phyloP scores from a whole-genome alignment of 2,888 invertebrate genomes.

The Ophioninae sp. region DNA sequence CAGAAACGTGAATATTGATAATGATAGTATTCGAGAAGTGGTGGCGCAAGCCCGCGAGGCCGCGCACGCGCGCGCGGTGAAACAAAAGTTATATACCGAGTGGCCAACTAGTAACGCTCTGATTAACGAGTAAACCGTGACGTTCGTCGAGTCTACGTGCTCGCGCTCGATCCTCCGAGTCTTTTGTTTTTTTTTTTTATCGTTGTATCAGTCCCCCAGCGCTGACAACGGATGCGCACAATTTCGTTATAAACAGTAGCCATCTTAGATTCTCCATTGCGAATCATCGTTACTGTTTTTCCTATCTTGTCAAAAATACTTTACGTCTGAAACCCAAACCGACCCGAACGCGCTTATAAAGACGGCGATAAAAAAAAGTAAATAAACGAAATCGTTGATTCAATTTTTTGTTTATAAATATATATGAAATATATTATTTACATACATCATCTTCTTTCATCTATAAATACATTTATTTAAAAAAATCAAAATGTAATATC shows the following conservation, averaged over 20 bases:
- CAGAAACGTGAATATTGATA: slow-evolving; percentile 28
- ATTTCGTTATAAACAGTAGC: background rate
- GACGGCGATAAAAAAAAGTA: background rate
- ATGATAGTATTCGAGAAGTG: slow-evolving; percentile 29
- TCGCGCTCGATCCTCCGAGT: slow-evolving; percentile 18
- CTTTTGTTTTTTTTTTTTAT: slow-evolving; percentile 48
- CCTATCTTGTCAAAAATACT: background rate
- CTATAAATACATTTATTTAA: too few species aligned
- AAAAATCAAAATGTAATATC: too few species aligned
- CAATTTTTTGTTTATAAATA: background rate
- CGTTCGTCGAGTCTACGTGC: slow-evolving; percentile 43
- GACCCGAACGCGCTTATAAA: background rate
- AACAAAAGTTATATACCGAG: slow-evolving; percentile 61
- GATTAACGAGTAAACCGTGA: slow-evolving; percentile 70
- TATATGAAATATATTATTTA: too few species aligned
- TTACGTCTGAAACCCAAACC: background rate
- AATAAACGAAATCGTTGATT: background rate
- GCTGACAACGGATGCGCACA: slow-evolving; percentile 30
- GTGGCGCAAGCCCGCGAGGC: slow-evolving; percentile 60
- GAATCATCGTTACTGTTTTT: background rate
- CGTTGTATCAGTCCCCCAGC: slow-evolving; percentile 25
- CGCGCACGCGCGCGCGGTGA: slow-evolving; percentile 34
- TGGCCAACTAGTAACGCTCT: slow-evolving; percentile 78
- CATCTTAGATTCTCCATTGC: background rate
- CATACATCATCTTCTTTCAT: too few species aligned